phyloP scores from a whole-genome alignment of 2,797 vertebrate species.

The Sciurus vulgaris region DNA sequence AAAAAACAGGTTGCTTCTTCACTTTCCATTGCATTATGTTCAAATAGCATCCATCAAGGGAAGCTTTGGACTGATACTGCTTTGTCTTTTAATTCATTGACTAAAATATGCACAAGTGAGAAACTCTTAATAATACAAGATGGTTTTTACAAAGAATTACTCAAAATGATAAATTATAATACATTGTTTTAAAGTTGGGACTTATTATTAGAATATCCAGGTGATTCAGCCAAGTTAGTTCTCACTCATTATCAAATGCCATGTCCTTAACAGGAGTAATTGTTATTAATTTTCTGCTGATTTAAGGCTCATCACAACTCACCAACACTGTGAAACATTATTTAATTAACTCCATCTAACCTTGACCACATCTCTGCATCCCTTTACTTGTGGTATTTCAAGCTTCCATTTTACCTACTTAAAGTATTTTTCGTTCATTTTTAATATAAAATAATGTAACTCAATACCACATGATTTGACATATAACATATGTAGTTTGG shows the following conservation, averaged over 20 bases:
- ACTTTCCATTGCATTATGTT: neutral
- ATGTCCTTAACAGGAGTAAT: conserved; percentile 36
- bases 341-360: conserved; percentile 54
- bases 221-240: neutral
- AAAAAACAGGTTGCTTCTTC: neutral
- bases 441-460: neutral
- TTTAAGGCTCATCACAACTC: conserved; percentile 26
- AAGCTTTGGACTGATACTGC: neutral
- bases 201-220: neutral
- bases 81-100: conserved; percentile 15
- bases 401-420: neutral
- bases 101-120: neutral
- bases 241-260: neutral
- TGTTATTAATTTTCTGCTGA: neutral
- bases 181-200: neutral
- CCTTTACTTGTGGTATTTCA: neutral
- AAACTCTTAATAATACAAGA: conserved; percentile 14
- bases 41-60: neutral
- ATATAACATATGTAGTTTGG: neutral
- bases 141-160: neutral
- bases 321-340: neutral
- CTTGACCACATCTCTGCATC: neutral
- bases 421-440: conserved; percentile 21
- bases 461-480: neutral
- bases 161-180: conserved; percentile 40